A percentile compares a stretch with the other conserved stretches of the same genome.
phyloP scores from a whole-genome alignment of 2,888 invertebrate species.

The Pycnomerus fuliginosus region DNA sequence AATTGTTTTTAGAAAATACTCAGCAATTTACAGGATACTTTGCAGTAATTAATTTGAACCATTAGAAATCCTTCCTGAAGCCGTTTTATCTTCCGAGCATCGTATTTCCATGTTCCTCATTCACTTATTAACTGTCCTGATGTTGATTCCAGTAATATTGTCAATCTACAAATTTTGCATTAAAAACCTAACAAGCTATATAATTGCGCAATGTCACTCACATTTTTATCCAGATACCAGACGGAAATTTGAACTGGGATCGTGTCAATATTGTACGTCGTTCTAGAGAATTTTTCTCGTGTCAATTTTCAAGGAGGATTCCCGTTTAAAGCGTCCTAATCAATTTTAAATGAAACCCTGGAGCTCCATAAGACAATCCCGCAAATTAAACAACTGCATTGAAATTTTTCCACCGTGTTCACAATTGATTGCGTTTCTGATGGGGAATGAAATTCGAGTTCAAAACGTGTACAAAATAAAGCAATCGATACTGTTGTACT shows the following conservation, averaged over 20 bases:
- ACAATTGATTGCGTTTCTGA: not conserved
- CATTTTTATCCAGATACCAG: not conserved
- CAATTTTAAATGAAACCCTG: not conserved
- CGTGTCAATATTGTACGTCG: conserved; percentile 14
- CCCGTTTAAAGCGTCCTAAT: conserved; percentile 4
- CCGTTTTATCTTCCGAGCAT: not conserved
- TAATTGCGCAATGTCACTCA: not conserved
- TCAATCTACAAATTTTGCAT: not conserved
- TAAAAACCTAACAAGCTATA: not conserved
- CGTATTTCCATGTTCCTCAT: not conserved
- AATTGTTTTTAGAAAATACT: no score
- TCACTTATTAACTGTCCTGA: not conserved
- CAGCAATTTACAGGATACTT: no score
- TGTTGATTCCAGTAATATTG: not conserved
- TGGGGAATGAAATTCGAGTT: not conserved
- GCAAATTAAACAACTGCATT: no score
- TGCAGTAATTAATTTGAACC: no score
- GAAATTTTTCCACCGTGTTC: not conserved
- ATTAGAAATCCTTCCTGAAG: no score
- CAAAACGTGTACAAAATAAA: not conserved
- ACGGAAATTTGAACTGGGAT: conserved; percentile 3
- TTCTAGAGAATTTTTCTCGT: conserved; percentile 9
- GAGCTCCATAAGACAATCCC: not conserved
- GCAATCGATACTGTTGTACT: no score
- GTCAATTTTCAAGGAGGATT: conserved; percentile 11